Evolutionary conservation across 2,113 vertebrate genomes (phyloP).

Genomic region (Vidua macroura): DNA sequence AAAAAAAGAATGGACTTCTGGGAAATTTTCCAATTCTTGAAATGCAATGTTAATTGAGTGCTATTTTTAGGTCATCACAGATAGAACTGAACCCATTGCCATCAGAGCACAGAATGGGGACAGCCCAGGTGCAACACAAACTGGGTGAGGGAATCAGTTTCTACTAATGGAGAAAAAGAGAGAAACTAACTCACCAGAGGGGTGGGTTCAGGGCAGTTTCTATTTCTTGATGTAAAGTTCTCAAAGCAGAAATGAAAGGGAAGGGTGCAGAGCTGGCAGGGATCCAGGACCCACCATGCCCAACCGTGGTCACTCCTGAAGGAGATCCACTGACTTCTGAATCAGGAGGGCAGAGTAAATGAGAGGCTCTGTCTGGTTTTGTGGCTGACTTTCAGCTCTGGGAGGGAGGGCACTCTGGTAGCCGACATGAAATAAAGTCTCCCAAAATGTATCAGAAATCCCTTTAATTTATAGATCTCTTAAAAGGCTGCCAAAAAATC

Average conservation of each 20-base stretch:
- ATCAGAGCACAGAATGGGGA: conserved; percentile 65
- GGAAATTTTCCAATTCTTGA: conserved; percentile 88
- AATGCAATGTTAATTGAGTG: conserved; percentile 86
- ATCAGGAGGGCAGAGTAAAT: not conserved
- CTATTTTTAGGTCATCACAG: conserved; percentile 81
- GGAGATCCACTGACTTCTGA: not conserved
- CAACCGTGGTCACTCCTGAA: not conserved
- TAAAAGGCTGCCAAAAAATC: conserved; percentile 65
- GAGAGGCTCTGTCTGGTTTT: not conserved
- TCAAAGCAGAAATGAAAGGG: not conserved
- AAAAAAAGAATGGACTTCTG: conserved; percentile 84
- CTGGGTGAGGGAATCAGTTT: conserved; percentile 18
- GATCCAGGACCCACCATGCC: not conserved
- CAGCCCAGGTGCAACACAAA: conserved; percentile 70
- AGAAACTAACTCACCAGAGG: not conserved
- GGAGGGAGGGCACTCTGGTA: conserved; percentile 16
- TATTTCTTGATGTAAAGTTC: not conserved
- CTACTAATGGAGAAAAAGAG: conserved; percentile 1
- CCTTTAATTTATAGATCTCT: conserved; percentile 65
- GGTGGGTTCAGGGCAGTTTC: not conserved
- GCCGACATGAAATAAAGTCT: conserved; percentile 25
- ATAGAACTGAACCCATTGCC: conserved; percentile 71
- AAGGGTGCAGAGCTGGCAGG: not conserved
- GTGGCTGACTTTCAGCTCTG: conserved; percentile 43
- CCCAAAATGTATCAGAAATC: conserved; percentile 60